Conservation (phyloP, 1,140 invertebrate genomes). For the Apis florea region DNA sequence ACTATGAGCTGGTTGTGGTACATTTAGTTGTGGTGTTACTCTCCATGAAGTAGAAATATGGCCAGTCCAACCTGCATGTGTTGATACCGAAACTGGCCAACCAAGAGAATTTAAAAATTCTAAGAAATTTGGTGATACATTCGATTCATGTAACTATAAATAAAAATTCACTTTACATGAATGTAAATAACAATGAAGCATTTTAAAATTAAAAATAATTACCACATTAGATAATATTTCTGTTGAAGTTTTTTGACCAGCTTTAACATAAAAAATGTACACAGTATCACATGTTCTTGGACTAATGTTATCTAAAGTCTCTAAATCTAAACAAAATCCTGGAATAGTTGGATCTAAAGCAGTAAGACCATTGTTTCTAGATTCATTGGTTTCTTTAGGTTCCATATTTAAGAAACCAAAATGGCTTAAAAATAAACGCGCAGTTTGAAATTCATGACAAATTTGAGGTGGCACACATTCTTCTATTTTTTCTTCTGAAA, state of each 20-base stretch:
- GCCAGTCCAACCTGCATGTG: constrained; percentile 95
- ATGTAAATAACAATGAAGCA: neutral
- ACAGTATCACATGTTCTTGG: constrained; percentile 94
- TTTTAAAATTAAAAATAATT: constrained; percentile 51
- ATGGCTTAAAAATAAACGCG: constrained; percentile 95
- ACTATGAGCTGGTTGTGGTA: constrained; percentile 71
- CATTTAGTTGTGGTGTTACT: constrained; percentile 70
- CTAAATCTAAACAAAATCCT: constrained; percentile 87
- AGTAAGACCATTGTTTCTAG: constrained; percentile 84
- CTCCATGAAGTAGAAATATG: constrained; percentile 90
- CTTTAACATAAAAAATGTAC: constrained; percentile 96
- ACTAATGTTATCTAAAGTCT: constrained; percentile 90
- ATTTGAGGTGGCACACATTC: constrained; percentile 91
- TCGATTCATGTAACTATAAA: constrained; percentile 75
- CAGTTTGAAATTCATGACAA: constrained; percentile 96
- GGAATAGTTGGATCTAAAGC: constrained; percentile 88
- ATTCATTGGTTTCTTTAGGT: constrained; percentile 81
- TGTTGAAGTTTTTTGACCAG: constrained; percentile 87
- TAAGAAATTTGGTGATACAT: constrained; percentile 87
- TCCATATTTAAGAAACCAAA: constrained; percentile 95
- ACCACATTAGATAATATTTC: constrained; percentile 94
- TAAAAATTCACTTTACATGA: constrained; percentile 6
- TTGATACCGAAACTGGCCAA: constrained; percentile 90
- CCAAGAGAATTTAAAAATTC: constrained; percentile 92
- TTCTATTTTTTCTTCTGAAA: constrained; percentile 79